Percentiles rank a stretch among this genome's conserved stretches.
Conservation (phyloP, 2,113 vertebrate species). For the Rutilus rutilus region DNA sequence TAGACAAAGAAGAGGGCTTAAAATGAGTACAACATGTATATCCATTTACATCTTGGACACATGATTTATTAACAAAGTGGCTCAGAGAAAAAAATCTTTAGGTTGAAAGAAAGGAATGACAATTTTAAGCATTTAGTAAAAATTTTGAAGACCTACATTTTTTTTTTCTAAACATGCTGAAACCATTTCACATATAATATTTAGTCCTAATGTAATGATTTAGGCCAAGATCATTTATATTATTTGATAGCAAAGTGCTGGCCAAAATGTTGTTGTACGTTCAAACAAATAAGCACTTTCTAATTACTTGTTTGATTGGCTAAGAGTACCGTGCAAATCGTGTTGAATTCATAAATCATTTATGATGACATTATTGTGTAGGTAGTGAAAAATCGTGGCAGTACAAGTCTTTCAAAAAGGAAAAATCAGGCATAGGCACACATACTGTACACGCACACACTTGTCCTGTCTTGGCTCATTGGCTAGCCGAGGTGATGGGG, state of each 20-base stretch:
- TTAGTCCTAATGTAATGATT: not conserved
- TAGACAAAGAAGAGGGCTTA: not conserved
- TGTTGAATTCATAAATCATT: constrained; percentile 43
- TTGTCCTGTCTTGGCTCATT: not conserved
- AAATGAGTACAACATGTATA: not conserved
- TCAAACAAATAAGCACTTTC: constrained; percentile 30
- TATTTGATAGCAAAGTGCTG: constrained; percentile 62
- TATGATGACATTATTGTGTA: not conserved
- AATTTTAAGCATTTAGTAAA: too few species aligned
- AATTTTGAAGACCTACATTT: too few species aligned
- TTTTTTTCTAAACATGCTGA: not conserved
- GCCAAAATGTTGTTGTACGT: constrained; percentile 8
- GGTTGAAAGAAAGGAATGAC: too few species aligned
- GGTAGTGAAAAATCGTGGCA: not conserved
- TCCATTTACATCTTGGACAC: not conserved
- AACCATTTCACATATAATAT: not conserved
- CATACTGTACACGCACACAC: not conserved
- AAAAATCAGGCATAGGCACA: constrained; percentile 1
- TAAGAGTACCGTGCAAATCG: not conserved
- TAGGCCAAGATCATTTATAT: constrained; percentile 62
- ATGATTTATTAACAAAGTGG: not conserved
- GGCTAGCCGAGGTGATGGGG: not conserved
- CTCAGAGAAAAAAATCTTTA: too few species aligned
- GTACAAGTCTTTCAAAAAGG: not conserved
- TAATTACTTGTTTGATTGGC: constrained; percentile 35